These are phyloP conservation scores for Heterochromis multidens DNA, from an alignment of 2,113 vertebrate species.

Conservation along the genomic window DNA sequence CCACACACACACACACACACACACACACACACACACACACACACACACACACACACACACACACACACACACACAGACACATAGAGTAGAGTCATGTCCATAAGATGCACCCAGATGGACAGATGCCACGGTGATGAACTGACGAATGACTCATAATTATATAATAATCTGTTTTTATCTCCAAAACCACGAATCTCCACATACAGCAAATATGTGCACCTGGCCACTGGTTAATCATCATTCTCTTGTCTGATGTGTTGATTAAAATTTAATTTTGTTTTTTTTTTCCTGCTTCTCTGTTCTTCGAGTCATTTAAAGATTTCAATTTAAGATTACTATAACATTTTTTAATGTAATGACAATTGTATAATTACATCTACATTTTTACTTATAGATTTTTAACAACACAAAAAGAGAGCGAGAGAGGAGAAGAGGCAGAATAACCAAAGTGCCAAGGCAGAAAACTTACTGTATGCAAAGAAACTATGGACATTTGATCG, in stretches of 20 bases:
- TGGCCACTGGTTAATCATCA: conserved; percentile 5
- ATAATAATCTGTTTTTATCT: conserved; percentile 44
- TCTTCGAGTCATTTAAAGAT: background rate
- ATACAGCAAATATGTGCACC: conserved; percentile 15
- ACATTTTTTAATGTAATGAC: background rate
- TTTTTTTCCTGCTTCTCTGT: background rate
- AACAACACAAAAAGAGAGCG: background rate
- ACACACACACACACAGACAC: background rate
- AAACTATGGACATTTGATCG: background rate
- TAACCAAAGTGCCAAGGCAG: no score
- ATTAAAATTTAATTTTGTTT: background rate
- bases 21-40: background rate
- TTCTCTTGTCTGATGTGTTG: background rate
- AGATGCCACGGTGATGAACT: conserved; percentile 45
- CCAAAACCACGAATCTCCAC: background rate
- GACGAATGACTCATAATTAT: conserved; percentile 49
- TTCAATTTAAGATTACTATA: background rate
- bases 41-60: background rate
- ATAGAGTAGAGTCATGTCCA: conserved; percentile 13
- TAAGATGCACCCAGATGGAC: conserved; percentile 36
- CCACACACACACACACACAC: background rate
- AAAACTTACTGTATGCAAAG: rapidly evolving
- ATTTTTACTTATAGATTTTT: background rate
- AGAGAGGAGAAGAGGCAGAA: background rate
- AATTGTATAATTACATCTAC: background rate